These are phyloP conservation scores for Phrynocephalus forsythii DNA, from an alignment of 2,797 vertebrate species.

Conservation along the genomic window DNA sequence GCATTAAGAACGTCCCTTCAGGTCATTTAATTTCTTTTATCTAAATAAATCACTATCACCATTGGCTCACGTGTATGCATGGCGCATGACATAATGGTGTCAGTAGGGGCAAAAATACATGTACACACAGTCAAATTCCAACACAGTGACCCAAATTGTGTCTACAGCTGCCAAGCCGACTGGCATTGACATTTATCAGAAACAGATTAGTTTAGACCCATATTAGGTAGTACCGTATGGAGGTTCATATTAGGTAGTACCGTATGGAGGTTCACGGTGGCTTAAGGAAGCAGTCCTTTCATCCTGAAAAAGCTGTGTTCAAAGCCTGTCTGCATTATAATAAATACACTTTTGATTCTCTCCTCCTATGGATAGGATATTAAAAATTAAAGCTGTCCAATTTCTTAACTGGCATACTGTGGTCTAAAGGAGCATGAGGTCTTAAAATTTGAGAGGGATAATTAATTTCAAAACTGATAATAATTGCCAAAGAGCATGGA, in stretches of 20 bases:
- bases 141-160: slow-evolving; percentile 68
- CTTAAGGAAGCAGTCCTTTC: slow-evolving; percentile 26
- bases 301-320: slow-evolving; percentile 28
- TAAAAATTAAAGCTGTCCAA: slow-evolving; percentile 26
- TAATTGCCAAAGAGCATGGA: background rate
- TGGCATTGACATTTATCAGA: slow-evolving; percentile 66
- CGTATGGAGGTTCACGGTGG: background rate
- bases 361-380: slow-evolving; percentile 17
- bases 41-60: slow-evolving; percentile 72
- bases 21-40: slow-evolving; percentile 67
- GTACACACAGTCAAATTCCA: slow-evolving; percentile 69
- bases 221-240: slow-evolving; percentile 27
- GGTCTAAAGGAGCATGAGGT: slow-evolving; percentile 12
- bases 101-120: slow-evolving; percentile 71
- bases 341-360: slow-evolving; percentile 38
- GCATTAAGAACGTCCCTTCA: slow-evolving; percentile 63
- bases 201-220: slow-evolving; percentile 48
- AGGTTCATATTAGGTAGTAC: slow-evolving; percentile 44
- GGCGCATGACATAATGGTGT: slow-evolving; percentile 70
- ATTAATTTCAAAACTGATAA: slow-evolving; percentile 36
- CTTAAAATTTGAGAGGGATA: background rate
- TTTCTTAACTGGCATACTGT: slow-evolving; percentile 14
- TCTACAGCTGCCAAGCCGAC: slow-evolving; percentile 66
- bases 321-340: slow-evolving; percentile 41
- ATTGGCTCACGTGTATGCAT: slow-evolving; percentile 64